A percentile compares a stretch with the other conserved stretches of the same genome.
Conservation (phyloP, 2,888 invertebrate genomes). For the Leucophenga montana region DNA sequence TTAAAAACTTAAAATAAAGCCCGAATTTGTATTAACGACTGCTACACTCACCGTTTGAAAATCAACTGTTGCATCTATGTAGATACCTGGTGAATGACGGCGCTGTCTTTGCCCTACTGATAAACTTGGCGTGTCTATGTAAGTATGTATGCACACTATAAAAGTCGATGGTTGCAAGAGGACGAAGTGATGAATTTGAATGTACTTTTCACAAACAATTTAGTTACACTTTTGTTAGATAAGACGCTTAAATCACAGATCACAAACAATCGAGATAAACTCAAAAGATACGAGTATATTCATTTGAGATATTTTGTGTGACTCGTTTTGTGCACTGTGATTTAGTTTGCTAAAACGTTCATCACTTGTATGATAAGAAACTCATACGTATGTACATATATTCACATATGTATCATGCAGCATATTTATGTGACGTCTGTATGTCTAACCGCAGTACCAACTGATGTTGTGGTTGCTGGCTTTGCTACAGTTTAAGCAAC, state of each 20-base stretch:
- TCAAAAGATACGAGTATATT: too few relatives aligned
- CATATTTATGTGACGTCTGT: background rate
- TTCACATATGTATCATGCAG: background rate
- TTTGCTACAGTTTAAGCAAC: constrained; percentile 33
- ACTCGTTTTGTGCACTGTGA: background rate
- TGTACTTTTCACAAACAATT: constrained; percentile 7
- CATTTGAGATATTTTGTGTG: too few relatives aligned
- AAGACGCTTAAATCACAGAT: background rate
- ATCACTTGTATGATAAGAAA: background rate
- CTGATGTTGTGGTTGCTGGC: background rate
- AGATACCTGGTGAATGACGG: constrained; percentile 41
- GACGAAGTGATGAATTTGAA: constrained; percentile 4
- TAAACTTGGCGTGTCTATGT: constrained; percentile 16
- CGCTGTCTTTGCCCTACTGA: constrained; percentile 4
- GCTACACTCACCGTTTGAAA: constrained; percentile 41
- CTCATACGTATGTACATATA: background rate
- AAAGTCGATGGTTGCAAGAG: too few relatives aligned
- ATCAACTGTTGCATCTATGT: constrained; percentile 44
- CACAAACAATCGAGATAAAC: background rate
- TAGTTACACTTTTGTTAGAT: constrained; percentile 1
- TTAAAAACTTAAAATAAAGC: background rate
- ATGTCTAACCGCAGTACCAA: background rate
- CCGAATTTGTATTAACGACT: background rate
- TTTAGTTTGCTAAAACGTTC: background rate
- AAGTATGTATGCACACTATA: too few relatives aligned